Evolutionary conservation across 2,797 vertebrate genomes (phyloP).

Genomic region (Poecilia velifera): DNA sequence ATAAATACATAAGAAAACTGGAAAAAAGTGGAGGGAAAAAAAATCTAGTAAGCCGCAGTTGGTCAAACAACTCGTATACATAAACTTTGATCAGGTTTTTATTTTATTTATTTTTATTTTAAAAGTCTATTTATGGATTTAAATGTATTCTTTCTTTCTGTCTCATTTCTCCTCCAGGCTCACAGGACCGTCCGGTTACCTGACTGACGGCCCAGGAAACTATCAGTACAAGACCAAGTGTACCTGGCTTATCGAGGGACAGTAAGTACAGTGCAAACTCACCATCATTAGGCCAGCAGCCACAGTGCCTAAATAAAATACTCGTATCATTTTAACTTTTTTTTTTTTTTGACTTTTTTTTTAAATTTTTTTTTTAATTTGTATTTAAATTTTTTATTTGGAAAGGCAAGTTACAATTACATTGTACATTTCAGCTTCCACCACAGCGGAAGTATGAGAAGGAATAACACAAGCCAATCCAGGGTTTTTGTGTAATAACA

Average conservation of each 20-base stretch:
- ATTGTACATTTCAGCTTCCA: too few species aligned
- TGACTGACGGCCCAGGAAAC: constrained; percentile 95
- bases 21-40: too few species aligned
- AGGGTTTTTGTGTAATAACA: too few species aligned
- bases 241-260: constrained; percentile 97
- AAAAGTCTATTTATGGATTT: background rate
- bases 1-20: too few species aligned
- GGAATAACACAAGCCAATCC: too few species aligned
- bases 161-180: constrained; percentile 77
- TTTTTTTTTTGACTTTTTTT: too few species aligned
- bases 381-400: too few species aligned
- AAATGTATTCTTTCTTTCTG: background rate
- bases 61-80: too few species aligned
- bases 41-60: too few species aligned
- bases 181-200: constrained; percentile 89
- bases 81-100: background rate
- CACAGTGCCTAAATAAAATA: background rate
- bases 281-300: background rate
- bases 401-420: too few species aligned
- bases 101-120: background rate
- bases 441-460: too few species aligned
- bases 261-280: constrained; percentile 80
- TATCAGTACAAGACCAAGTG: constrained; percentile 99
- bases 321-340: background rate
- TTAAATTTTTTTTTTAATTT: too few species aligned